Evolutionary conservation across 1,140 invertebrate species (phyloP).

Genomic region (Drosophila azteca): DNA sequence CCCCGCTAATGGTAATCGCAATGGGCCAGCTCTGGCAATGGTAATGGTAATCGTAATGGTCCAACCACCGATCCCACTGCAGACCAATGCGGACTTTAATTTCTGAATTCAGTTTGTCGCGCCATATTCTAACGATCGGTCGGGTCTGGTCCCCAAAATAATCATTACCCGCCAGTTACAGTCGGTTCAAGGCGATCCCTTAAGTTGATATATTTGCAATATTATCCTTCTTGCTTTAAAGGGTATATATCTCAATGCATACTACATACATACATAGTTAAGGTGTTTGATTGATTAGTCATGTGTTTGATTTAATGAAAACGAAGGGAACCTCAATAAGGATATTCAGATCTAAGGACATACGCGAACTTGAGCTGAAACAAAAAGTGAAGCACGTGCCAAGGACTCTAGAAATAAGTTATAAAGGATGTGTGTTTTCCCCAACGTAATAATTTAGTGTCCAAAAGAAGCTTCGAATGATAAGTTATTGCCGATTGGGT

Average conservation of each 20-base stretch:
- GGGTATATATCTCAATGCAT: conserved; percentile 6
- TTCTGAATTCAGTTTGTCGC: conserved; percentile 76
- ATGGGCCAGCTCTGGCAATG: conserved; percentile 34
- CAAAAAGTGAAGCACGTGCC: no score
- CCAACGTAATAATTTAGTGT: no score
- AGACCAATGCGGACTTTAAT: conserved; percentile 34
- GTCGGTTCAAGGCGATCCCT: background rate
- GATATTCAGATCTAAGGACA: no score
- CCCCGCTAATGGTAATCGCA: conserved; percentile 70
- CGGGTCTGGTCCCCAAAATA: conserved; percentile 52
- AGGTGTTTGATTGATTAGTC: no score
- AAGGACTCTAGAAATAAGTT: background rate
- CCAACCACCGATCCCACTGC: conserved; percentile 63
- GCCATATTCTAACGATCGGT: conserved; percentile 82
- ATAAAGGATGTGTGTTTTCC: background rate
- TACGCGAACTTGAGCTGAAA: no score
- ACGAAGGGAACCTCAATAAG: no score
- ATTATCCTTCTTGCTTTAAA: conserved; percentile 38
- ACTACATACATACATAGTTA: no score
- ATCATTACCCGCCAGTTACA: background rate
- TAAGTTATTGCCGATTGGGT: no score
- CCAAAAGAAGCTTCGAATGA: no score
- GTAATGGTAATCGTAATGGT: conserved; percentile 53
- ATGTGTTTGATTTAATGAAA: no score
- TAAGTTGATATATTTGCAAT: conserved; percentile 9